A percentile compares a stretch with the other conserved stretches of the same genome.
Conservation (phyloP, 2,113 vertebrate genomes). For the Cariama cristata region DNA sequence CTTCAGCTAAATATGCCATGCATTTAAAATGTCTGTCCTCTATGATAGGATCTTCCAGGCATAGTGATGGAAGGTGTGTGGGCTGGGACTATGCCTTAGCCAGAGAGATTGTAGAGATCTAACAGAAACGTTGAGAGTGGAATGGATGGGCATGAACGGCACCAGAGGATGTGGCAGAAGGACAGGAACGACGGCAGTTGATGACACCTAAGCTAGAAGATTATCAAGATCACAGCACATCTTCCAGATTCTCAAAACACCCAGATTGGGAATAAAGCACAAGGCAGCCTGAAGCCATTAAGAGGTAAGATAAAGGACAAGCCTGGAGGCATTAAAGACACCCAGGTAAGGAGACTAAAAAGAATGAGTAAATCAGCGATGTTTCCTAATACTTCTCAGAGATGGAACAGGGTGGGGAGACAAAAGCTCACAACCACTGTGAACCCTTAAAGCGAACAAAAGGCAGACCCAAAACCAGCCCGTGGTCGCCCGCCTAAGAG, state of each 20-base stretch:
- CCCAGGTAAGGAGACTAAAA: not conserved
- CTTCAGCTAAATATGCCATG: slow-evolving; percentile 1
- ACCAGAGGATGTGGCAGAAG: not conserved
- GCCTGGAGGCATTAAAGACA: not conserved
- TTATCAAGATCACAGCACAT: not conserved
- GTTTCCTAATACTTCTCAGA: not conserved
- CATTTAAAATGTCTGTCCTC: slow-evolving; percentile 33
- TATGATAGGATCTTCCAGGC: slow-evolving; percentile 17
- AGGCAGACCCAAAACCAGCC: not conserved
- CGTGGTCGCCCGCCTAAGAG: not conserved
- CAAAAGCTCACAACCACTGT: not conserved
- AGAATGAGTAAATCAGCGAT: not conserved
- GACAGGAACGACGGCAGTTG: not conserved
- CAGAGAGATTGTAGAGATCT: not conserved
- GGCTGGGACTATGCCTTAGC: slow-evolving; percentile 5
- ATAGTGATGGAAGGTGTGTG: slow-evolving; percentile 17
- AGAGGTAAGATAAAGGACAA: slow-evolving; percentile 16
- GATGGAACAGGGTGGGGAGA: not conserved
- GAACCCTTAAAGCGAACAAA: not conserved
- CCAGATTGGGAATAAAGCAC: not conserved
- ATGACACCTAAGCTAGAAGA: not conserved
- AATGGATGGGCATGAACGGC: not conserved
- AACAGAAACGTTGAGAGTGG: not conserved
- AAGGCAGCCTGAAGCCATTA: not conserved
- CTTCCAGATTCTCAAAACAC: slow-evolving; percentile 14